These are phyloP conservation scores for Taeniopygia guttata DNA, from an alignment of 2,797 vertebrate species.

Conservation along the genomic window DNA sequence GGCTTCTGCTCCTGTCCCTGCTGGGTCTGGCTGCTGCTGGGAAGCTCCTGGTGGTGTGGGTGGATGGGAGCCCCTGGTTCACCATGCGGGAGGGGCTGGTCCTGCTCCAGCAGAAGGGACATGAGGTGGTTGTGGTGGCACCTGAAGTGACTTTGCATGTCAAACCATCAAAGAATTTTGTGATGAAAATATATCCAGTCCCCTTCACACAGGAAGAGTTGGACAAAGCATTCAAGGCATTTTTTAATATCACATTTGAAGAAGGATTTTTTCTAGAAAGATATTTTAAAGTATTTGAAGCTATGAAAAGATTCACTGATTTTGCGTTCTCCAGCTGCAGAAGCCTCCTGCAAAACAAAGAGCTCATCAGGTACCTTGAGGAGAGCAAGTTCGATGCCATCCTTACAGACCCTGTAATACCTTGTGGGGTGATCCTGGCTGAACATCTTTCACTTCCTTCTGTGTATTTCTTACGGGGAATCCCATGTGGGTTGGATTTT, in stretches of 20 bases:
- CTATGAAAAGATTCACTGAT: not conserved
- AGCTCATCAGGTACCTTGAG: conserved; percentile 47
- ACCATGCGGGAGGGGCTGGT: conserved; percentile 71
- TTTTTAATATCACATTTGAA: too few relatives aligned
- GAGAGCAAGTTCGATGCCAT: conserved; percentile 77
- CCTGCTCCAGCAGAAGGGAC: conserved; percentile 76
- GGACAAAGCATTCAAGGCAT: too few relatives aligned
- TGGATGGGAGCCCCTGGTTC: conserved; percentile 85
- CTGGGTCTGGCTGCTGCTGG: not conserved
- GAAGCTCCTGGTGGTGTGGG: conserved; percentile 79
- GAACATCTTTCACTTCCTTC: conserved; percentile 76
- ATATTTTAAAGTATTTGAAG: too few relatives aligned
- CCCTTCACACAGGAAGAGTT: not conserved
- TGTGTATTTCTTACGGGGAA: conserved; percentile 71
- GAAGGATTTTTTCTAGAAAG: not conserved
- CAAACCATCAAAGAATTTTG: conserved; percentile 65
- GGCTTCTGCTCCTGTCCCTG: not conserved
- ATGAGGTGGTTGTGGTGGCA: conserved; percentile 75
- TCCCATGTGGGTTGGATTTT: conserved; percentile 72
- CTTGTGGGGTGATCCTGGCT: conserved; percentile 77
- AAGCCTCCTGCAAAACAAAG: too few relatives aligned
- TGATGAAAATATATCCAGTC: not conserved
- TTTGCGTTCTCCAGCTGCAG: too few relatives aligned
- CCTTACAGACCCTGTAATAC: conserved; percentile 76
- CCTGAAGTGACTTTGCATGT: conserved; percentile 72